Conservation (phyloP, 1,140 invertebrate species). For the Orius insidiosus region DNA sequence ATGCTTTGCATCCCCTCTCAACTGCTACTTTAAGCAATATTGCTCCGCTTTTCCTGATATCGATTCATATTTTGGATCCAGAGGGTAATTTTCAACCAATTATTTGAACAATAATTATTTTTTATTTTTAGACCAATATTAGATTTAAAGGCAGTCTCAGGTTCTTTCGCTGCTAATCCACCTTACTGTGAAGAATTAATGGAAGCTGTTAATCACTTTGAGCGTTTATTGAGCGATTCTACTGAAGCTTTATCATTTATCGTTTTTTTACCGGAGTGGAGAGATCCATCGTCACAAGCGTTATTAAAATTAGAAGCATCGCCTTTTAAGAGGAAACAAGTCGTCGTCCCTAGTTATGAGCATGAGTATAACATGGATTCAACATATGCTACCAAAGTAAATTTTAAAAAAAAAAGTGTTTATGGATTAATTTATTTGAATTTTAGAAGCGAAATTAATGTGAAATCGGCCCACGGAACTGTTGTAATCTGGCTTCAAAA, state of each 20-base stretch:
- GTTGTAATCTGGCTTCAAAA: conserved; percentile 89
- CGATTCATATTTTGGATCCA: conserved; percentile 91
- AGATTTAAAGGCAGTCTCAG: conserved; percentile 77
- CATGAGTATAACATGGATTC: conserved; percentile 80
- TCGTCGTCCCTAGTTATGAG: conserved; percentile 79
- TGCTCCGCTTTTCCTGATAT: conserved; percentile 92
- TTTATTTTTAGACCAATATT: conserved; percentile 55
- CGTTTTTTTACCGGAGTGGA: conserved; percentile 84
- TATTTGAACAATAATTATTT: conserved; percentile 6
- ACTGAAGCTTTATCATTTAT: conserved; percentile 85
- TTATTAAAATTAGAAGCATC: conserved; percentile 59
- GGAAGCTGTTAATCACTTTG: conserved; percentile 83
- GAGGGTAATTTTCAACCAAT: conserved; percentile 46
- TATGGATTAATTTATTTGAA: neutral
- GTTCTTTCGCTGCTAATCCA: conserved; percentile 90
- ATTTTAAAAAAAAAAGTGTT: conserved; percentile 23
- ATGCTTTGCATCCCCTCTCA: conserved; percentile 90
- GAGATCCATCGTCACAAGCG: conserved; percentile 66
- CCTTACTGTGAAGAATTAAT: conserved; percentile 90
- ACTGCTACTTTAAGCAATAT: conserved; percentile 92
- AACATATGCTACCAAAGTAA: conserved; percentile 77
- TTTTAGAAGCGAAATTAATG: conserved; percentile 60
- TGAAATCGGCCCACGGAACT: conserved; percentile 68
- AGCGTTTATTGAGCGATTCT: conserved; percentile 65
- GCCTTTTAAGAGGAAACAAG: conserved; percentile 79